phyloP scores from a whole-genome alignment of 2,113 vertebrate species.

The Ailurus styani region DNA sequence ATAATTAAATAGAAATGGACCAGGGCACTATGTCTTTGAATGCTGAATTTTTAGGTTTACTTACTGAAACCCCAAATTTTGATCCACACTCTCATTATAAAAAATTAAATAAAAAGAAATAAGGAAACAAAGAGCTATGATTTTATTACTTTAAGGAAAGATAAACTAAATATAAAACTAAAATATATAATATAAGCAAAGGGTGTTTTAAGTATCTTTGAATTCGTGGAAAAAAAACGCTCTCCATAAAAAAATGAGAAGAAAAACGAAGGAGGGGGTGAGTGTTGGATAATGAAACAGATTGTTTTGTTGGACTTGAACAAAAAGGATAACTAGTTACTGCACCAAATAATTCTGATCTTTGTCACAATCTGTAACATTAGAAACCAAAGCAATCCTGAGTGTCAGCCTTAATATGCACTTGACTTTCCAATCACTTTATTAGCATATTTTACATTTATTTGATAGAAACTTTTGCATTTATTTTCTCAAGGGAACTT shows the following conservation, averaged over 20 bases:
- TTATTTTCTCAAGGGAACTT: constrained; percentile 64
- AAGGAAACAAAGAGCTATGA: background rate
- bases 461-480: constrained; percentile 66
- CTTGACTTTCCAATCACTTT: constrained; percentile 37
- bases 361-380: background rate
- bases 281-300: background rate
- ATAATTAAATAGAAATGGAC: background rate
- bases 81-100: background rate
- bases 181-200: background rate
- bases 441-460: constrained; percentile 73
- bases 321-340: background rate
- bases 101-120: background rate
- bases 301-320: background rate
- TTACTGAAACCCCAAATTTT: background rate
- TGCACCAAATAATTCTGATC: background rate
- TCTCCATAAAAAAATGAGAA: background rate
- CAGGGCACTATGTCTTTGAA: background rate
- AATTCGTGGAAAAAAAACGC: background rate
- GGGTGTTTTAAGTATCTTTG: background rate
- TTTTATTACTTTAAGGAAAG: background rate
- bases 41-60: background rate
- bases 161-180: background rate
- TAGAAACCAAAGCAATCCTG: constrained; percentile 33
- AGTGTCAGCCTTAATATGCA: constrained; percentile 1
- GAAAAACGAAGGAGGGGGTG: background rate